A percentile compares a stretch with the other conserved stretches of the same genome.
phyloP scores from a whole-genome alignment of 2,113 vertebrate genomes.

The Macrotus californicus region DNA sequence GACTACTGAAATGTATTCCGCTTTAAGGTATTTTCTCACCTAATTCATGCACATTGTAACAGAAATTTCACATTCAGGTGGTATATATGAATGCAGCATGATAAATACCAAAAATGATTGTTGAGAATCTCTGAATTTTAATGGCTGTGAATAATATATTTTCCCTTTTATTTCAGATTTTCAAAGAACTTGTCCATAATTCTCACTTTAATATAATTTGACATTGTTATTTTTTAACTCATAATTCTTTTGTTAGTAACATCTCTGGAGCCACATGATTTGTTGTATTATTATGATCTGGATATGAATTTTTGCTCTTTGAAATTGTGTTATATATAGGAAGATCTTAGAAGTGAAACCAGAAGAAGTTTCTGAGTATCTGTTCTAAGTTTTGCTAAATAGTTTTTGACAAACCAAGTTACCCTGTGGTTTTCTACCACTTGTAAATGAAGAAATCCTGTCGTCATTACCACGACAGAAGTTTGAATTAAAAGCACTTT shows the following conservation, averaged over 20 bases:
- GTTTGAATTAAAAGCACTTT: background rate
- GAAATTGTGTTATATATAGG: background rate
- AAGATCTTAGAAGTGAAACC: background rate
- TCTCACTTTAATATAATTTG: background rate
- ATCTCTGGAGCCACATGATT: background rate
- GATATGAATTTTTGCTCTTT: slow-evolving; percentile 7
- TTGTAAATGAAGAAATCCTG: background rate
- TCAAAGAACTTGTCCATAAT: slow-evolving; percentile 37
- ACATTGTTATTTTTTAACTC: slow-evolving; percentile 22
- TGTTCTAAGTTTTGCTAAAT: background rate
- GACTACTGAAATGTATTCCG: slow-evolving; percentile 58
- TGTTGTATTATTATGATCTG: background rate
- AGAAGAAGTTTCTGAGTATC: background rate
- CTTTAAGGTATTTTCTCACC: slow-evolving; percentile 54
- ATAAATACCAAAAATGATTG: slow-evolving; percentile 23
- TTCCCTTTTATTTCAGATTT: slow-evolving; percentile 36
- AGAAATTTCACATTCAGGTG: slow-evolving; percentile 33
- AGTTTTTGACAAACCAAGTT: background rate
- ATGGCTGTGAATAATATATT: slow-evolving; percentile 41
- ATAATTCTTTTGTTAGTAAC: slow-evolving; percentile 15
- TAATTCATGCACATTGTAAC: slow-evolving; percentile 34
- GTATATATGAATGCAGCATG: slow-evolving; percentile 5
- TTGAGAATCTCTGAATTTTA: slow-evolving; percentile 17
- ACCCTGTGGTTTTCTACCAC: background rate
- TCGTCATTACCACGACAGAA: background rate